Evolutionary conservation across 2,888 invertebrate species (phyloP).

Genomic region (Chymomyza procnemis): DNA sequence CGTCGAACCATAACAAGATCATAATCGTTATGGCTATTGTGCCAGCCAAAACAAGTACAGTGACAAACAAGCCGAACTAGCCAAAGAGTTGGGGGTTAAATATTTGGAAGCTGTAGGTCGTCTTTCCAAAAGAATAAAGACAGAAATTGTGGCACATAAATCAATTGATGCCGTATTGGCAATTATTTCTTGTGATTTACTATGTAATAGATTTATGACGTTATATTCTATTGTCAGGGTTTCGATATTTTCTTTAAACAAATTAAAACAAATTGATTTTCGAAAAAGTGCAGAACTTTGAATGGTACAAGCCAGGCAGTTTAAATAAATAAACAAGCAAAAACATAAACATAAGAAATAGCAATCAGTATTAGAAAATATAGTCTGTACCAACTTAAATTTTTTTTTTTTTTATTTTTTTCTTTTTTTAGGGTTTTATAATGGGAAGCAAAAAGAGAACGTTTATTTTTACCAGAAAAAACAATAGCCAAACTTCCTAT

Average conservation of each 20-base stretch:
- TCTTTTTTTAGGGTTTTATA: too few species aligned
- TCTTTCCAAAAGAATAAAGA: slow-evolving; percentile 21
- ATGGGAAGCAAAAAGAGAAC: too few species aligned
- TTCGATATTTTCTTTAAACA: slow-evolving; percentile 41
- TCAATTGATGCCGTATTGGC: slow-evolving; percentile 66
- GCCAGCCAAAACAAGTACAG: slow-evolving; percentile 48
- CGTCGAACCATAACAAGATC: slow-evolving; percentile 54
- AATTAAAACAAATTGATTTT: slow-evolving; percentile 58
- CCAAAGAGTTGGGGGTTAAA: background rate
- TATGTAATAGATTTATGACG: slow-evolving; percentile 48
- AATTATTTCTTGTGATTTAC: slow-evolving; percentile 66
- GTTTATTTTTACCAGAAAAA: too few species aligned
- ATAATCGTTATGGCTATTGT: slow-evolving; percentile 61
- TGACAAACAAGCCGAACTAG: slow-evolving; percentile 59
- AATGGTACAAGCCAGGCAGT: background rate
- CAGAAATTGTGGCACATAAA: slow-evolving; percentile 54
- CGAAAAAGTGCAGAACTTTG: slow-evolving; percentile 6
- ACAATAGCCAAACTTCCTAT: too few species aligned
- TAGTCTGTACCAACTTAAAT: too few species aligned
- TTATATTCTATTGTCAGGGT: slow-evolving; percentile 11
- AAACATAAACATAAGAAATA: too few species aligned
- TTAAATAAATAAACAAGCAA: too few species aligned
- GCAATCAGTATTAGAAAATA: too few species aligned
- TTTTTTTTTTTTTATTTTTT: too few species aligned
- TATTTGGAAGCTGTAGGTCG: too few species aligned